A percentile compares a stretch with the other conserved stretches of the same genome.
These are phyloP conservation scores for Drosophila kambysellisi DNA, from an alignment of 2,888 invertebrate genomes.

Conservation along the genomic window DNA sequence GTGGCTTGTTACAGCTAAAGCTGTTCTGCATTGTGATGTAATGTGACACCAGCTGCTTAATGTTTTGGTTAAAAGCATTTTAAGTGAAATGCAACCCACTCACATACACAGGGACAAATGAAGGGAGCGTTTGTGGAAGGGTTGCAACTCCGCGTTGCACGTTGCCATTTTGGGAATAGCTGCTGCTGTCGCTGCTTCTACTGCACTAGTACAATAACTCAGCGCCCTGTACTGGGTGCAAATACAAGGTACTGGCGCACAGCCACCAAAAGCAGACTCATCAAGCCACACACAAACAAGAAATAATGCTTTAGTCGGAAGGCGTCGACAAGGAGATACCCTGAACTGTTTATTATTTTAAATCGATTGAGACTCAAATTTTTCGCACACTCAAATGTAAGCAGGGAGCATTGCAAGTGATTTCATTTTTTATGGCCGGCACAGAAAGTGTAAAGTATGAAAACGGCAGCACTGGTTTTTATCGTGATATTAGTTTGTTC, in stretches of 20 bases:
- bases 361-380: background rate
- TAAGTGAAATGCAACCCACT: conserved; percentile 74
- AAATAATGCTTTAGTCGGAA: background rate
- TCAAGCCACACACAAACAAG: conserved; percentile 36
- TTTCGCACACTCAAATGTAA: background rate
- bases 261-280: conserved; percentile 46
- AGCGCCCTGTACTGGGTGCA: conserved; percentile 56
- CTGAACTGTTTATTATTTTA: background rate
- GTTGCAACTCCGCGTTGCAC: conserved; percentile 41
- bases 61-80: conserved; percentile 81
- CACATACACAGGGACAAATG: conserved; percentile 2
- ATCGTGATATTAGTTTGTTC: background rate
- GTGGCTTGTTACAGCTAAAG: conserved; percentile 43
- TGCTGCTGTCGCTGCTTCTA: conserved; percentile 30
- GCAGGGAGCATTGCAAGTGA: background rate
- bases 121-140: conserved; percentile 10
- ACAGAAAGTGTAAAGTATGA: conserved; percentile 6
- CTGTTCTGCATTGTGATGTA: conserved; percentile 65
- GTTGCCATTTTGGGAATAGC: conserved; percentile 46
- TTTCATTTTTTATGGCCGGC: background rate
- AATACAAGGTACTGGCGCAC: conserved; percentile 40
- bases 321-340: background rate
- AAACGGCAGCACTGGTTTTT: background rate
- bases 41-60: conserved; percentile 80
- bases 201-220: conserved; percentile 53